These are phyloP conservation scores for Osmerus mordax DNA, from an alignment of 2,113 vertebrate genomes.

Conservation along the genomic window DNA sequence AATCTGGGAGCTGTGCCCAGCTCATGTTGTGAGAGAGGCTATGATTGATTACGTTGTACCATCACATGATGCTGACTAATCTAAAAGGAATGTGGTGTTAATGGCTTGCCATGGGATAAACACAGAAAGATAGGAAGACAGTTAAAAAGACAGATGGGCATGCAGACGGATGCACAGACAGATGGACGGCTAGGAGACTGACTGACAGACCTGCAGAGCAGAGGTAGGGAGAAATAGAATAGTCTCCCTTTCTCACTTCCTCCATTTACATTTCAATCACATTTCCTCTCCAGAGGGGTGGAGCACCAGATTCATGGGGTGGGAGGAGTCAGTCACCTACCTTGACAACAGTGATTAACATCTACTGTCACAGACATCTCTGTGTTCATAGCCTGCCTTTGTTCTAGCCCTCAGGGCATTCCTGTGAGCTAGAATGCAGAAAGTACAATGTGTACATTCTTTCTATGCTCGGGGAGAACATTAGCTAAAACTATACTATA, in stretches of 20 bases:
- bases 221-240: background rate
- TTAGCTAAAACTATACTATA: too few species aligned
- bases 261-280: conserved; percentile 72
- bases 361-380: conserved; percentile 42
- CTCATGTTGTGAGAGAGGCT: background rate
- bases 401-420: conserved; percentile 10
- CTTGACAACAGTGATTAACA: conserved; percentile 64
- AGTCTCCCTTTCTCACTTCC: conserved; percentile 48
- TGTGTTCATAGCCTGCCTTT: conserved; percentile 23
- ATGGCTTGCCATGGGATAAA: conserved; percentile 39
- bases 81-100: conserved; percentile 41
- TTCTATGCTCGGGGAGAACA: too few species aligned
- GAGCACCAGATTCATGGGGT: conserved; percentile 36
- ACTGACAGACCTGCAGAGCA: conserved; percentile 5
- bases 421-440: background rate
- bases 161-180: conserved; percentile 24
- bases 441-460: conserved; percentile 16
- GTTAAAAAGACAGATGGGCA: too few species aligned
- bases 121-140: conserved; percentile 8
- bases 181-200: conserved; percentile 39
- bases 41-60: conserved; percentile 35
- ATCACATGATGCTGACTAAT: conserved; percentile 44
- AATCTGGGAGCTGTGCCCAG: background rate
- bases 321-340: conserved; percentile 57
- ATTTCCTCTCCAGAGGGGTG: conserved; percentile 42